phyloP scores from a whole-genome alignment of 1,140 invertebrate genomes.

The Babylonia areolata region DNA sequence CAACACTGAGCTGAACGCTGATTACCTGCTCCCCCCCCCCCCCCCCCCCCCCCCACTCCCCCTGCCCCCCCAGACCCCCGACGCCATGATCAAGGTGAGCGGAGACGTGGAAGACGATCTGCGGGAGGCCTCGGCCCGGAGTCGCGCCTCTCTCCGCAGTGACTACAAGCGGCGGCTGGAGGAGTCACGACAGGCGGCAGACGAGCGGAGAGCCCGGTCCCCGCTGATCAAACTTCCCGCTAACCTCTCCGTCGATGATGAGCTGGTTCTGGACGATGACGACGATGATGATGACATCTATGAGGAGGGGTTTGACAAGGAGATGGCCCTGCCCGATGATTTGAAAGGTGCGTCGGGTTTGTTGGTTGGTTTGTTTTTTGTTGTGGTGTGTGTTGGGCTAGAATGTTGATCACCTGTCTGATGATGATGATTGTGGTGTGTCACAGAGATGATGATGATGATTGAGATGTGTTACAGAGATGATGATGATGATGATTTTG shows the following conservation, averaged over 20 bases:
- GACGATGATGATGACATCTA: slow-evolving; percentile 57
- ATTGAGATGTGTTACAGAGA: no score
- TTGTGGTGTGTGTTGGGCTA: no score
- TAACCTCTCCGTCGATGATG: slow-evolving; percentile 62
- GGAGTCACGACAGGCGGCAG: slow-evolving; percentile 59
- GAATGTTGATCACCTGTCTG: no score
- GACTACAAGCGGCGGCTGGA: slow-evolving; percentile 59
- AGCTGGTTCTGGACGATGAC: slow-evolving; percentile 65
- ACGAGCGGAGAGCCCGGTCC: slow-evolving; percentile 65
- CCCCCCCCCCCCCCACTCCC: background rate
- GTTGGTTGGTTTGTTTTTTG: no score
- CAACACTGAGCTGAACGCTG: background rate
- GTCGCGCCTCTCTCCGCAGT: slow-evolving; percentile 60
- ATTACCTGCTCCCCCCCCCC: background rate
- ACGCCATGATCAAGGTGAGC: slow-evolving; percentile 24
- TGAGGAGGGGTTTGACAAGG: slow-evolving; percentile 54
- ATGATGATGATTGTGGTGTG: no score
- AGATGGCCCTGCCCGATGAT: slow-evolving; percentile 55
- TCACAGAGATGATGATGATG: no score
- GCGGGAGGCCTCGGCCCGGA: slow-evolving; percentile 54
- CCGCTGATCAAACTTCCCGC: slow-evolving; percentile 62
- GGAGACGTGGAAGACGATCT: slow-evolving; percentile 52
- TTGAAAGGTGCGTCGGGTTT: slow-evolving; percentile 51
- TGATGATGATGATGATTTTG: no score
- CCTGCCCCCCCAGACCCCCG: slow-evolving; percentile 26